These are phyloP conservation scores for Apostichopus parvimensis DNA, from an alignment of 35 echinoderm and acorn worm species.

Conservation along the genomic window DNA sequence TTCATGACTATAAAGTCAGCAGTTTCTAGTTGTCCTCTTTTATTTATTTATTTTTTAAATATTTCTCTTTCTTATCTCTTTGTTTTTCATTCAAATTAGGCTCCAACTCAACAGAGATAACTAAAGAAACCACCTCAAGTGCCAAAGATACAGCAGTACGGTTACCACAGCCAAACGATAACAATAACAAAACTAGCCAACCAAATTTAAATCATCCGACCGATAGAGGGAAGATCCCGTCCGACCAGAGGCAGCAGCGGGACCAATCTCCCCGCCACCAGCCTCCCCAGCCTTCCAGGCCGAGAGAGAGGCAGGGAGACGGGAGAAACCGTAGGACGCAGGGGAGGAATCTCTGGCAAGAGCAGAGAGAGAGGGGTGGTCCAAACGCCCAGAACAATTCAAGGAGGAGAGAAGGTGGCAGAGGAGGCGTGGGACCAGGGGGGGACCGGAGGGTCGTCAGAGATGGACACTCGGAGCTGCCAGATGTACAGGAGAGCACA, in stretches of 20 bases:
- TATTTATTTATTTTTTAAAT: background rate
- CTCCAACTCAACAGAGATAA: conserved; percentile 11
- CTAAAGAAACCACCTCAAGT: conserved; percentile 33
- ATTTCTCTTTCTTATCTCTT: background rate
- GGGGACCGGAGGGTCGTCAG: background rate
- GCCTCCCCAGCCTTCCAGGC: conserved; percentile 6
- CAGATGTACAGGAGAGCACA: background rate
- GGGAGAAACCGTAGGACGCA: background rate
- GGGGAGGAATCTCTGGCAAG: background rate
- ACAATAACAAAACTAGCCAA: background rate
- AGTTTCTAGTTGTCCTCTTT: no score
- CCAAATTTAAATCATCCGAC: conserved; percentile 22
- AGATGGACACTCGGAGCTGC: background rate
- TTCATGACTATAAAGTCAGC: no score
- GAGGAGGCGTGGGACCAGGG: background rate
- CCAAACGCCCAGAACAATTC: conserved; percentile 20
- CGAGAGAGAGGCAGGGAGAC: background rate
- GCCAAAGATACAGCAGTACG: conserved; percentile 18
- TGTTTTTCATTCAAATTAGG: conserved; percentile 15
- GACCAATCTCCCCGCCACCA: background rate
- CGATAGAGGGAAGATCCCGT: background rate
- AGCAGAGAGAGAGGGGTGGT: background rate
- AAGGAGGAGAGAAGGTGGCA: conserved; percentile 13
- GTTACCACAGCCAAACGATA: conserved; percentile 23
- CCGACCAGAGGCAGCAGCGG: background rate